Percentiles rank a stretch among this genome's conserved stretches.
phyloP scores from a whole-genome alignment of 2,888 invertebrate genomes.

The Campaea margaritaria region DNA sequence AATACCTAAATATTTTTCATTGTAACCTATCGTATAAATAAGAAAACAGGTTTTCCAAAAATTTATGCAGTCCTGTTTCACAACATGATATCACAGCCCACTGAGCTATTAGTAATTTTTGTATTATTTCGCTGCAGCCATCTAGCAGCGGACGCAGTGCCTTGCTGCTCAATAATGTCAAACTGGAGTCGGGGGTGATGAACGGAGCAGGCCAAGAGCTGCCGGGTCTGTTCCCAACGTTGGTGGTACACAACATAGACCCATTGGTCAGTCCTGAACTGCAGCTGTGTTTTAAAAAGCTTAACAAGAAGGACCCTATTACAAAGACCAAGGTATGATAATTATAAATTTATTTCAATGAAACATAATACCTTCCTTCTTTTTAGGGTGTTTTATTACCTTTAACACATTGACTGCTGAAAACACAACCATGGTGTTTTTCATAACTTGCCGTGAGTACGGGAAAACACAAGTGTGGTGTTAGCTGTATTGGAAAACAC shows the following conservation, averaged over 20 bases:
- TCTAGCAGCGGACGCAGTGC: constrained; percentile 96
- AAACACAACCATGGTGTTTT: too few species aligned
- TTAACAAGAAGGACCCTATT: constrained; percentile 95
- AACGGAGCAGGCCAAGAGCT: constrained; percentile 49
- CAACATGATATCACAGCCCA: too few species aligned
- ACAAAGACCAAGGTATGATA: constrained; percentile 92
- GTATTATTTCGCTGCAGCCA: constrained; percentile 84
- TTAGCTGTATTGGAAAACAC: too few species aligned
- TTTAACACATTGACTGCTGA: too few species aligned
- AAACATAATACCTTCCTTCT: too few species aligned
- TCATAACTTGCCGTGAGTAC: too few species aligned
- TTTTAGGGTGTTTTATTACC: too few species aligned
- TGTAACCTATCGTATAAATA: too few species aligned
- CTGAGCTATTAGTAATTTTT: too few species aligned
- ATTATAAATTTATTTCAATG: too few species aligned
- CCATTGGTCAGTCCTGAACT: constrained; percentile 90
- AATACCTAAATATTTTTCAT: too few species aligned
- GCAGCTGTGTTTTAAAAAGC: constrained; percentile 92
- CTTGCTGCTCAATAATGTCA: constrained; percentile 87
- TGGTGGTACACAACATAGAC: constrained; percentile 82
- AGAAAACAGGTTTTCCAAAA: background rate
- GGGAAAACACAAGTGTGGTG: too few species aligned
- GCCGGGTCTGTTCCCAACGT: constrained; percentile 66
- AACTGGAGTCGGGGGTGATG: constrained; percentile 47
- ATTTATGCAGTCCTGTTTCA: background rate